These are phyloP conservation scores for Melanogrammus aeglefinus DNA, from an alignment of 2,797 vertebrate genomes.

Conservation along the genomic window DNA sequence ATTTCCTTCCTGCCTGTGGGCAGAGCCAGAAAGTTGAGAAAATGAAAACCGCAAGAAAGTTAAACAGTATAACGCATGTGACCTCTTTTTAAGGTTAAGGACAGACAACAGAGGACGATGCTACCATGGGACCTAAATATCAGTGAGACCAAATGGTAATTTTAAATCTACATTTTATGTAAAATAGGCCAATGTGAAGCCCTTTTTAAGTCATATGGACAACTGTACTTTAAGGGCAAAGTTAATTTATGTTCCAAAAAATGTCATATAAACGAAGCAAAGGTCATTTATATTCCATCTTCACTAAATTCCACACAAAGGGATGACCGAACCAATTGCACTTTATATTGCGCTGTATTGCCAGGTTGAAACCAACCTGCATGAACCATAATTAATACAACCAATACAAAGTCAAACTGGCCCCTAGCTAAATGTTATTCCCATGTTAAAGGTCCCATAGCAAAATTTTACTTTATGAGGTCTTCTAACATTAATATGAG, in stretches of 20 bases:
- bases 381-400: neutral
- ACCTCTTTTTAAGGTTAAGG: neutral
- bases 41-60: neutral
- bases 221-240: neutral
- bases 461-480: no score
- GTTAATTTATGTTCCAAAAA: neutral
- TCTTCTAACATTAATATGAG: no score
- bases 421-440: neutral
- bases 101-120: neutral
- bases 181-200: neutral
- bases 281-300: neutral
- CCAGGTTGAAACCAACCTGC: neutral
- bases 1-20: constrained; percentile 76
- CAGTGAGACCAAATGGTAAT: neutral
- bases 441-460: neutral
- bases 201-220: neutral
- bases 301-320: neutral
- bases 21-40: constrained; percentile 24
- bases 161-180: neutral
- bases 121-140: neutral
- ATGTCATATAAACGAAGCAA: neutral
- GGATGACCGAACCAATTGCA: neutral
- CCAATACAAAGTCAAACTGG: neutral
- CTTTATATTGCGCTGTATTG: neutral
- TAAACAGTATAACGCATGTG: neutral